Conservation (phyloP, 2,113 vertebrate species). For the Sylvilagus bachmani region DNA sequence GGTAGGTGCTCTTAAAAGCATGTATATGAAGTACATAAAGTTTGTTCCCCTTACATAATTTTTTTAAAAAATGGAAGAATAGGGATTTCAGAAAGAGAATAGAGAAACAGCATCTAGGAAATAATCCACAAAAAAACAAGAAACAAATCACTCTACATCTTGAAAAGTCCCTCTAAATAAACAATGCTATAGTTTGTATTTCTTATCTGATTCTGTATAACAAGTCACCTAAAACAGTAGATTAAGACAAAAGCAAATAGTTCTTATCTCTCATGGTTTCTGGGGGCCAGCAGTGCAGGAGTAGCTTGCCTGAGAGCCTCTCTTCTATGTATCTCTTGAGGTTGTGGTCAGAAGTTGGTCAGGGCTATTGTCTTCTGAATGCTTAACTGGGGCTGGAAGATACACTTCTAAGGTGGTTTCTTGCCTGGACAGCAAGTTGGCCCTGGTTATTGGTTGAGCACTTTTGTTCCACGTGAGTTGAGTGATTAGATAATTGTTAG, state of each 20-base stretch:
- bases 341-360: neutral
- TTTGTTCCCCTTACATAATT: no score
- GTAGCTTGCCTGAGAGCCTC: neutral
- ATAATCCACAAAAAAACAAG: neutral
- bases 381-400: neutral
- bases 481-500: neutral
- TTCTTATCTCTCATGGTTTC: neutral
- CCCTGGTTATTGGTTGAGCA: neutral
- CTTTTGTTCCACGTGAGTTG: neutral
- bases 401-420: neutral
- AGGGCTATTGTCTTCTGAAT: neutral
- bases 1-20: no score
- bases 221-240: neutral
- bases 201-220: neutral
- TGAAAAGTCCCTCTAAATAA: neutral
- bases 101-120: neutral
- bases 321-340: no score
- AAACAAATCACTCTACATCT: neutral
- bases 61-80: no score
- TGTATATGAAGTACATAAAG: no score
- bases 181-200: neutral
- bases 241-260: neutral
- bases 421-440: neutral
- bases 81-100: neutral
- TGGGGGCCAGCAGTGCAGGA: neutral